These are phyloP conservation scores for Periophthalmus modestus DNA, from an alignment of 2,113 vertebrate species.

Conservation along the genomic window DNA sequence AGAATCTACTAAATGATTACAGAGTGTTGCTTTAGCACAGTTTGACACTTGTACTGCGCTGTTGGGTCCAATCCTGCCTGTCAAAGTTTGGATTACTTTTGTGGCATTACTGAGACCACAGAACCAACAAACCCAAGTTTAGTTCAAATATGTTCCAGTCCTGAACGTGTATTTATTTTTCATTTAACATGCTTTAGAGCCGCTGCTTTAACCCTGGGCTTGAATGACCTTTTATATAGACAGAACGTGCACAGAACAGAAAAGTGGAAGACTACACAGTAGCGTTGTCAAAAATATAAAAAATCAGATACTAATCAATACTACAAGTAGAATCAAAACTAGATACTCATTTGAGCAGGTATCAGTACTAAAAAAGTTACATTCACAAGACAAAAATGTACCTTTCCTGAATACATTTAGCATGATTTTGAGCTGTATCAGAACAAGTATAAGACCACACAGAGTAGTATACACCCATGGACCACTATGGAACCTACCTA, in stretches of 20 bases:
- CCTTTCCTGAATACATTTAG: too few relatives aligned
- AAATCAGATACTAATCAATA: too few relatives aligned
- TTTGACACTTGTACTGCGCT: not conserved
- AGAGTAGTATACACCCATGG: too few relatives aligned
- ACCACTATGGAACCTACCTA: too few relatives aligned
- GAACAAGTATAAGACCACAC: too few relatives aligned
- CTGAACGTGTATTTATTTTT: not conserved
- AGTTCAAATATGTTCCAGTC: conserved; percentile 22
- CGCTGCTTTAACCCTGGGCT: not conserved
- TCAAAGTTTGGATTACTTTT: conserved; percentile 3
- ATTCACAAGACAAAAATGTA: too few relatives aligned
- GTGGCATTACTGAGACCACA: conserved; percentile 6
- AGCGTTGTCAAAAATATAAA: too few relatives aligned
- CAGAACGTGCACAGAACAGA: not conserved
- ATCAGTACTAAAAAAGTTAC: too few relatives aligned
- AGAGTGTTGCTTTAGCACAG: not conserved
- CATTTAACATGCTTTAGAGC: not conserved
- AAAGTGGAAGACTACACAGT: not conserved
- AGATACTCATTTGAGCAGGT: too few relatives aligned
- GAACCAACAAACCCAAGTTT: conserved; percentile 41
- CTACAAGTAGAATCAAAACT: too few relatives aligned
- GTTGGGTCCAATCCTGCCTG: conserved; percentile 1
- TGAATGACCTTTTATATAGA: not conserved
- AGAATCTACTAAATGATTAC: not conserved
- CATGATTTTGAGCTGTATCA: too few relatives aligned